These are phyloP conservation scores for Oligia fasciuncula DNA, from an alignment of 2,888 invertebrate genomes.

Conservation along the genomic window DNA sequence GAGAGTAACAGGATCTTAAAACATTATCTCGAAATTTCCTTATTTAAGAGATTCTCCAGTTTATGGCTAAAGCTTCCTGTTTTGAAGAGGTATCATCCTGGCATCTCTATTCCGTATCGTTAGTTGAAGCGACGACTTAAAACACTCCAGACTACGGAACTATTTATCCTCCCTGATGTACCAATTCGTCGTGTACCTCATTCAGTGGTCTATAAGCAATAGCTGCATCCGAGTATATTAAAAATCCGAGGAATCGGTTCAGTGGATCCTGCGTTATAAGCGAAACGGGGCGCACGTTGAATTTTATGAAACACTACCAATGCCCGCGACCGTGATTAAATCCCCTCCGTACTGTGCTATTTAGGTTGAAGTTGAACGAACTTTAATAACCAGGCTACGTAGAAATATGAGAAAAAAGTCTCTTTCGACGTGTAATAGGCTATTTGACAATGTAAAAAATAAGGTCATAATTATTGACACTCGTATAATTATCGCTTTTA, in stretches of 20 bases:
- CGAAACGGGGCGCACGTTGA: slow-evolving; percentile 65
- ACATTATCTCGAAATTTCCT: slow-evolving; percentile 46
- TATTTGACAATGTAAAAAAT: no score
- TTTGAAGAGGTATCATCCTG: slow-evolving; percentile 22
- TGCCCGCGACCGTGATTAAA: slow-evolving; percentile 68
- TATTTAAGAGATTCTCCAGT: slow-evolving; percentile 41
- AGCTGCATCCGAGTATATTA: slow-evolving; percentile 62
- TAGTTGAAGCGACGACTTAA: slow-evolving; percentile 5
- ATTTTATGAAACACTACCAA: slow-evolving; percentile 70
- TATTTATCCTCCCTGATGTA: slow-evolving; percentile 21
- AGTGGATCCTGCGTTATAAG: slow-evolving; percentile 62
- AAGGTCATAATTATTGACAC: no score
- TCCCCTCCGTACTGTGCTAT: slow-evolving; percentile 62
- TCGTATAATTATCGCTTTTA: no score
- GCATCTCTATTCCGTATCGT: slow-evolving; percentile 29
- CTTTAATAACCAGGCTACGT: slow-evolving; percentile 63
- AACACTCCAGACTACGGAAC: slow-evolving; percentile 16
- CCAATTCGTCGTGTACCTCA: slow-evolving; percentile 33
- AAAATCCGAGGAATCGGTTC: slow-evolving; percentile 66
- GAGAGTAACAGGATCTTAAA: slow-evolving; percentile 27
- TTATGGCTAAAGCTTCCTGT: slow-evolving; percentile 49
- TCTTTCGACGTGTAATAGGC: slow-evolving; percentile 53
- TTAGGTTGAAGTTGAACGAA: slow-evolving; percentile 68
- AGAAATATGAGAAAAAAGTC: slow-evolving; percentile 60
- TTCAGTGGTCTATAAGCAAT: slow-evolving; percentile 53